Percentiles rank a stretch among this genome's conserved stretches.
phyloP scores from a whole-genome alignment of 2,888 invertebrate species.

The Odontocolon sp. region DNA sequence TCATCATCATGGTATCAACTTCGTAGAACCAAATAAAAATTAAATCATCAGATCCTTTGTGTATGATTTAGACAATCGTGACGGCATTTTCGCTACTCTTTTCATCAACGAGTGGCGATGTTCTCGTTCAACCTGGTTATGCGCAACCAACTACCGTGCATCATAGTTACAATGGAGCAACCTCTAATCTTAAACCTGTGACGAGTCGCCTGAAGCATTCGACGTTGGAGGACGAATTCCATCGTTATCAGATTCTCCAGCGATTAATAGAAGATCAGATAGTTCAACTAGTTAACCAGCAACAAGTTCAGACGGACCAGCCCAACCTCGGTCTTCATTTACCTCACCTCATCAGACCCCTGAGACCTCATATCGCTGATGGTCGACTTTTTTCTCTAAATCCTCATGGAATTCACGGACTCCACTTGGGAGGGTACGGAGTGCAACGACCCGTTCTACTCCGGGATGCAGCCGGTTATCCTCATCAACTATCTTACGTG shows the following conservation, averaged over 20 bases:
- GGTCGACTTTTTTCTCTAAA: not conserved
- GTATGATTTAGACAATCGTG: not conserved
- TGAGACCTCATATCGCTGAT: not conserved
- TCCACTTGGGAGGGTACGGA: not conserved
- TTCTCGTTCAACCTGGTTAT: slow-evolving; percentile 66
- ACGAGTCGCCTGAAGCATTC: too few species aligned
- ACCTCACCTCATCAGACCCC: not conserved
- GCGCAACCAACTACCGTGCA: not conserved
- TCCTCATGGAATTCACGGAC: not conserved
- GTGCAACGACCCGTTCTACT: not conserved
- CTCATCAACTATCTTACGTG: not conserved
- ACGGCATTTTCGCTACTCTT: slow-evolving; percentile 9
- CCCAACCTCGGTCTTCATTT: not conserved
- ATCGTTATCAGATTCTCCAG: slow-evolving; percentile 39
- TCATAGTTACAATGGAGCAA: too few species aligned
- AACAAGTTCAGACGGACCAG: not conserved
- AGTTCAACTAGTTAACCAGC: not conserved
- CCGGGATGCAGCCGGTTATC: not conserved
- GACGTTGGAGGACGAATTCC: slow-evolving; percentile 21
- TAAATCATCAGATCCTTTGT: not conserved
- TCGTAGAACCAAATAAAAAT: not conserved
- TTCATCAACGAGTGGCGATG: slow-evolving; percentile 51
- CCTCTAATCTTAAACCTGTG: too few species aligned
- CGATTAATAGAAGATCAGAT: slow-evolving; percentile 20
- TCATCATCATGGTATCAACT: not conserved